A percentile compares a stretch with the other conserved stretches of the same genome.
phyloP scores from a whole-genome alignment of 2,113 vertebrate species.

The Apteryx mantelli region DNA sequence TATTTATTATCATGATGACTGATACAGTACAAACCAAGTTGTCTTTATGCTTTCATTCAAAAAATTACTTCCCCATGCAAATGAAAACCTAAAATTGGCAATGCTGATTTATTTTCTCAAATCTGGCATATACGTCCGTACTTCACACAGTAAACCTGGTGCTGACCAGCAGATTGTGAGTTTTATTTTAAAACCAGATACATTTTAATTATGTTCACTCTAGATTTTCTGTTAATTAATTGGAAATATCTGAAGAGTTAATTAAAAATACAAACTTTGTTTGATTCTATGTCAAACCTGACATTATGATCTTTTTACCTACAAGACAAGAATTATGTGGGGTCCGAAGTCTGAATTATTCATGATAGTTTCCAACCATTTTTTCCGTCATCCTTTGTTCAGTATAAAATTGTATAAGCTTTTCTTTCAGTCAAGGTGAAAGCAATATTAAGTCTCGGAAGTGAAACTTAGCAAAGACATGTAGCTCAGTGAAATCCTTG shows the following conservation, averaged over 20 bases:
- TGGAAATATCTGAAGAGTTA: conserved; percentile 3
- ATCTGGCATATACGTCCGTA: background rate
- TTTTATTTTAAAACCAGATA: conserved; percentile 8
- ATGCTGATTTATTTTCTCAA: background rate
- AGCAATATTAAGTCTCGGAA: conserved; percentile 57
- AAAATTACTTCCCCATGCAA: background rate
- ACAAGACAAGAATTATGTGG: conserved; percentile 13
- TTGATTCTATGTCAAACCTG: conserved; percentile 1
- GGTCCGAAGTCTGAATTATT: conserved; percentile 62
- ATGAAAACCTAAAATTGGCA: background rate
- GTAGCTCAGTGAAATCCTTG: conserved; percentile 59
- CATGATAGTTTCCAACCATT: conserved; percentile 30
- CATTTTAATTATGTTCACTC: conserved; percentile 1
- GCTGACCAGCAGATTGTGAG: background rate
- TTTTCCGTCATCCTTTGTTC: conserved; percentile 37
- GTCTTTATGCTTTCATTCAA: background rate
- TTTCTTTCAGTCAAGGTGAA: conserved; percentile 67
- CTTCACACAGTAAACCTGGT: background rate
- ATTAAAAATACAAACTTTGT: conserved; percentile 39
- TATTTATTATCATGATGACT: background rate
- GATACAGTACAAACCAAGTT: background rate
- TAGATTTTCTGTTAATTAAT: conserved; percentile 24
- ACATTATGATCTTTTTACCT: conserved; percentile 50
- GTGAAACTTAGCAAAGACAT: conserved; percentile 39
- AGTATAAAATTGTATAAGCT: conserved; percentile 44